Evolutionary conservation across 1,140 invertebrate species (phyloP).

Genomic region (Nylanderia fulva): DNA sequence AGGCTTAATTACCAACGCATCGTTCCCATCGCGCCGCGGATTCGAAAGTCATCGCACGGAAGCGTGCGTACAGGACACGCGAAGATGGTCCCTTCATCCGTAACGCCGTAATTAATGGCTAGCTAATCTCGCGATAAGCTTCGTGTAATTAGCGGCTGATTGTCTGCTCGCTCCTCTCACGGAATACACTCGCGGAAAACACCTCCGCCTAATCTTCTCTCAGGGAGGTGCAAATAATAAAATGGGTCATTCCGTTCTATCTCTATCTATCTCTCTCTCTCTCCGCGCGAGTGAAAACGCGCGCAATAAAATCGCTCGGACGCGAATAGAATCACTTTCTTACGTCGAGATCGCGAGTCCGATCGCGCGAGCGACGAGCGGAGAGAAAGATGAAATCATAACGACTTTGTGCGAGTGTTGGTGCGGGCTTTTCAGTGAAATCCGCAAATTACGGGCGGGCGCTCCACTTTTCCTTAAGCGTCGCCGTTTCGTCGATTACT

Average conservation of each 20-base stretch:
- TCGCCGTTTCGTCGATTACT: constrained; percentile 49
- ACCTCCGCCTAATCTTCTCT: not conserved
- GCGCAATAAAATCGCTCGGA: constrained; percentile 6
- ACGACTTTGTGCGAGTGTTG: not conserved
- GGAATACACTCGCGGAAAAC: constrained; percentile 14
- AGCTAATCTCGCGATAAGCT: not conserved
- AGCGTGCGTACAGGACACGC: not conserved
- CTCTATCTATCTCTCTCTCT: not conserved
- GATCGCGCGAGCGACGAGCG: constrained; percentile 22
- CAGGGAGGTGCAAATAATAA: not conserved
- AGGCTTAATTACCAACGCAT: constrained; percentile 44
- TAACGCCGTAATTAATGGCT: constrained; percentile 4
- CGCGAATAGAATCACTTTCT: constrained; percentile 46
- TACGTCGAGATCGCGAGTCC: constrained; percentile 21
- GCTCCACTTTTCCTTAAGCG: constrained; percentile 63
- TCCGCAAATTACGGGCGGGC: constrained; percentile 52
- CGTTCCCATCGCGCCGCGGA: constrained; percentile 30
- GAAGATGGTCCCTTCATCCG: not conserved
- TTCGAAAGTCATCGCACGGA: constrained; percentile 58
- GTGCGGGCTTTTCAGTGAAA: constrained; percentile 61
- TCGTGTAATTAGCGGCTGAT: constrained; percentile 24
- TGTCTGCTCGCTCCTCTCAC: not conserved
- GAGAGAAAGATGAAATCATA: constrained; percentile 35
- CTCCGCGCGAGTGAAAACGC: constrained; percentile 38
- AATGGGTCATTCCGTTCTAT: constrained; percentile 44